Conservation (phyloP, 2,888 invertebrate species). For the Leistus spinibarbis region DNA sequence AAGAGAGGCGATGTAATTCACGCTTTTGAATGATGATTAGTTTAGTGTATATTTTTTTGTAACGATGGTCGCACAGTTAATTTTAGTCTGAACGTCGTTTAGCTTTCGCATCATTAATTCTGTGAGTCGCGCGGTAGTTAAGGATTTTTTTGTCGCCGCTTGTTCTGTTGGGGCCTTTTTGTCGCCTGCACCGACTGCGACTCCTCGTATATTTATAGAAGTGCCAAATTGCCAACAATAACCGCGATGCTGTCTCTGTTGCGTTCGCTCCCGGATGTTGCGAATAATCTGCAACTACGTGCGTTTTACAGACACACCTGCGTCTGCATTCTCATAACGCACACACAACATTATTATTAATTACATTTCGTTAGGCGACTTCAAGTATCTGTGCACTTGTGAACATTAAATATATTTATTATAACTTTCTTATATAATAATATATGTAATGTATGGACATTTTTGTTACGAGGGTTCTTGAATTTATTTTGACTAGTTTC, state of each 20-base stretch:
- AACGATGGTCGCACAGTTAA: conserved; percentile 12
- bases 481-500: too few species aligned
- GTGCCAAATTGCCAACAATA: conserved; percentile 40
- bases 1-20: neutral
- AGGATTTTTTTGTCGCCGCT: conserved; percentile 34
- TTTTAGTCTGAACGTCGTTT: conserved; percentile 38
- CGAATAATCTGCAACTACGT: too few species aligned
- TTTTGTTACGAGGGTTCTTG: too few species aligned
- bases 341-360: too few species aligned
- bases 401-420: too few species aligned
- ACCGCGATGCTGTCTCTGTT: conserved; percentile 5
- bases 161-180: conserved; percentile 9
- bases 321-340: too few species aligned
- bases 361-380: too few species aligned
- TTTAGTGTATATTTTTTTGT: too few species aligned
- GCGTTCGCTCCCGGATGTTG: conserved; percentile 6
- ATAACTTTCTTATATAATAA: too few species aligned
- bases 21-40: neutral
- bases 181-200: conserved; percentile 12
- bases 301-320: too few species aligned
- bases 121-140: conserved; percentile 35
- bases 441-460: too few species aligned
- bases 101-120: conserved; percentile 40
- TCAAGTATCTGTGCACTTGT: too few species aligned
- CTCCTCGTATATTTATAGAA: conserved; percentile 32